phyloP scores from a whole-genome alignment of 2,888 invertebrate genomes.

The Meghimatium bilineatum region DNA sequence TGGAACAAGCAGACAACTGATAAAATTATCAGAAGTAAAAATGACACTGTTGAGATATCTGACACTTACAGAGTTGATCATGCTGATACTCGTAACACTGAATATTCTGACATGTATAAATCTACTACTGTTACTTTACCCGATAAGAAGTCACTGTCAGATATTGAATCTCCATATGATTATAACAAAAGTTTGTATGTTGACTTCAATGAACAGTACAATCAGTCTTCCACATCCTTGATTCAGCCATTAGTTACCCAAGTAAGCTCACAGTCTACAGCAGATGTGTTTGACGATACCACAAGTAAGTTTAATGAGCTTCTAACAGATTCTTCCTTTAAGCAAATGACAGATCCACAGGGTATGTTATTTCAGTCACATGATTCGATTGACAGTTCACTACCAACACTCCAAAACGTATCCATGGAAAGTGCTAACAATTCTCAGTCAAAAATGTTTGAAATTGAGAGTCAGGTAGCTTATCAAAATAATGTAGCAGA shows the following conservation, averaged over 20 bases:
- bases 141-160: constrained; percentile 30
- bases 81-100: neutral
- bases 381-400: neutral
- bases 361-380: constrained; percentile 19
- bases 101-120: constrained; percentile 9
- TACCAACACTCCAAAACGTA: neutral
- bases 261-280: neutral
- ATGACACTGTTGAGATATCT: neutral
- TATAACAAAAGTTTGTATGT: neutral
- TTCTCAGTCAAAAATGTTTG: neutral
- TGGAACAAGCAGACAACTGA: neutral
- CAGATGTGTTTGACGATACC: constrained; percentile 18
- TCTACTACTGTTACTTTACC: constrained; percentile 35
- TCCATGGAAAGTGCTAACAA: neutral
- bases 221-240: neutral
- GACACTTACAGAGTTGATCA: neutral
- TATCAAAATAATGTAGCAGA: neutral
- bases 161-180: neutral
- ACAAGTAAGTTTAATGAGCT: constrained; percentile 50
- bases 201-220: neutral
- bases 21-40: neutral
- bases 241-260: neutral
- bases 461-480: neutral
- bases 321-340: constrained; percentile 24
- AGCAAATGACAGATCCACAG: constrained; percentile 22